Base-by-base conservation (phyloP, 2,113 vertebrate species). In the Sylvilagus bachmani region DNA sequence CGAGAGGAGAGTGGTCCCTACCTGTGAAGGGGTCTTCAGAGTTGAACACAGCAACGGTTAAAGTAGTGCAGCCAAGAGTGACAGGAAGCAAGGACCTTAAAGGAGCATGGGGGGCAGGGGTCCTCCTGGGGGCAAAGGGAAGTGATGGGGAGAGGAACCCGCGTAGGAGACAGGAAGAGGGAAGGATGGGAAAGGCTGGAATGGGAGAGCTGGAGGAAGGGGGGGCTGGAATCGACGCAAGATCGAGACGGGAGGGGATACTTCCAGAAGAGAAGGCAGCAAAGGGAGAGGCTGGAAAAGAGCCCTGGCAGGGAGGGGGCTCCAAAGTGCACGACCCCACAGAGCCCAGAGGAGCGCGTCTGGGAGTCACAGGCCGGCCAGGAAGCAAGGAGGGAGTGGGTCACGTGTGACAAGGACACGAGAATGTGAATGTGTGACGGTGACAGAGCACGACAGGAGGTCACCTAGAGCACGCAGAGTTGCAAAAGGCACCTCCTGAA, bases 1-100 rank as follows among this genome's bases (percentile, higher is more conserved):
- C 0, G 0, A 38, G 80, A 22, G n/a, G 44, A 14, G 13, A 1
- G 5, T 1, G 21, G 16, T 27, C 38, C 58, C 10, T 44, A 44
- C 9, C 38, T 64, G 66, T 36, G 13, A 51, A 58, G 44, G 19
- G 19, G 81, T 44, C 8, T 21, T n/a, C 12, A 33, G 74, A 8
- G 33, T 12, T 31, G 38, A 17, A 44, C 1, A 3, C 3, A 21
- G 53, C 36, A 31, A 6, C 4, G 3, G 31, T 24, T 19, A 53
- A 29, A n/a, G 75, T 6, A 82, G 36, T 22, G 3, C 13, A n/a
- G 33, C n/a, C 69, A 71, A 4, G n/a, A 21, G 33, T 4, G n/a
- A 22, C 4, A 10, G 22, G 17, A 19, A 22, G 33, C 19, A 71
- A 16, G 33, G 69, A 17, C n/a, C 69, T 8, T 21, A 79, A 24